Conservation (phyloP, 2,888 invertebrate genomes). For the Pseudoips prasinana region DNA sequence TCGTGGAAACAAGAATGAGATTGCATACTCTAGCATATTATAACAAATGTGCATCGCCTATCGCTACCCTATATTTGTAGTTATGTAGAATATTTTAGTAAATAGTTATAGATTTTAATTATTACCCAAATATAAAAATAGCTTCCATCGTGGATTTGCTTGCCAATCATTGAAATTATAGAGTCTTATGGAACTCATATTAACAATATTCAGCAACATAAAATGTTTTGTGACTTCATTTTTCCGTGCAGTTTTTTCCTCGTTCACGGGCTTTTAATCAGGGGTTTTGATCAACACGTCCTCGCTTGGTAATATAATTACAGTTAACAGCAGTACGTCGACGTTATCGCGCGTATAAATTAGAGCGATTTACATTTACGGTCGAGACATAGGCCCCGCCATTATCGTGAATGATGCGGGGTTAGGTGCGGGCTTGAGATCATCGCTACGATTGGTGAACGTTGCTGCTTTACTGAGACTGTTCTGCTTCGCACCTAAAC, state of each 20-base stretch:
- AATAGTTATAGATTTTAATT: too few relatives aligned
- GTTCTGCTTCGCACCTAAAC: constrained; percentile 8
- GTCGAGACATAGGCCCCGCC: constrained; percentile 71
- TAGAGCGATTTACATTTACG: constrained; percentile 80
- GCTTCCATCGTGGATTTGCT: too few relatives aligned
- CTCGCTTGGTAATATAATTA: constrained; percentile 80
- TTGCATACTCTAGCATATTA: too few relatives aligned
- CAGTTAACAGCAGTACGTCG: constrained; percentile 79
- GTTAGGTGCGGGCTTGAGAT: constrained; percentile 63
- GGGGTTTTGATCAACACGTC: constrained; percentile 80
- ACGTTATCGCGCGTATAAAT: constrained; percentile 81
- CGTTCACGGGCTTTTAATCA: constrained; percentile 67
- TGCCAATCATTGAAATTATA: too few relatives aligned
- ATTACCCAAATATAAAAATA: too few relatives aligned
- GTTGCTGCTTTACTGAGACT: constrained; percentile 22
- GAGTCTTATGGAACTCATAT: too few relatives aligned
- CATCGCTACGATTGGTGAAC: constrained; percentile 46
- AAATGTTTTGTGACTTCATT: constrained; percentile 29
- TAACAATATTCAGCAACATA: too few relatives aligned
- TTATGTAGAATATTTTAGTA: too few relatives aligned
- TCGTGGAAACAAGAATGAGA: too few relatives aligned
- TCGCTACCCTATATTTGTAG: too few relatives aligned
- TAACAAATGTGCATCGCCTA: too few relatives aligned
- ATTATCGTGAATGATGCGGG: constrained; percentile 77
- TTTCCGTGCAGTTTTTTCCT: constrained; percentile 52